Conservation (phyloP, 2,797 vertebrate genomes). For the Caiman crocodilus region DNA sequence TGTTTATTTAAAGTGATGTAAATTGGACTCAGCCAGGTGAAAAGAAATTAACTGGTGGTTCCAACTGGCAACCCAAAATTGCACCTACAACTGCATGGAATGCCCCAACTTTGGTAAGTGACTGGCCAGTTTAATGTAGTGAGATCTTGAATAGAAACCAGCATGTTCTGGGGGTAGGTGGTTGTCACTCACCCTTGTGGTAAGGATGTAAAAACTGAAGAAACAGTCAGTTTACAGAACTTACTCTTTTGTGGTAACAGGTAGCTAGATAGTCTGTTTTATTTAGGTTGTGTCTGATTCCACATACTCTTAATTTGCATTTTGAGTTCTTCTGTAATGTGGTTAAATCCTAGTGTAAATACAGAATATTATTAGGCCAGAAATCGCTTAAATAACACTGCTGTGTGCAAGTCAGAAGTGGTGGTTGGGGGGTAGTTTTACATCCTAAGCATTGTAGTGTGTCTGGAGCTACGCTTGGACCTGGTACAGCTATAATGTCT, state of each 20-base stretch:
- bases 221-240: neutral
- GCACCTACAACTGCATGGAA: constrained; percentile 96
- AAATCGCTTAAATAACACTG: neutral
- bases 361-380: neutral
- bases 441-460: neutral
- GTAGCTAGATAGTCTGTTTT: neutral
- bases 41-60: constrained; percentile 95
- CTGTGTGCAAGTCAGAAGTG: neutral
- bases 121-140: neutral
- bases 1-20: constrained; percentile 88
- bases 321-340: neutral
- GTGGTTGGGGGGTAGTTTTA: rapidly evolving
- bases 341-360: neutral
- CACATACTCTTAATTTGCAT: neutral
- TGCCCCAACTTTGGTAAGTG: constrained; percentile 92
- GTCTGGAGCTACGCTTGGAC: neutral
- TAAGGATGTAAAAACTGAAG: neutral
- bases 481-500: rapidly evolving
- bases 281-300: neutral
- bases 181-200: neutral
- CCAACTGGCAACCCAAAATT: constrained; percentile 95
- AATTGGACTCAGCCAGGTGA: constrained; percentile 97
- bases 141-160: neutral
- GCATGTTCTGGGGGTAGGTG: neutral
- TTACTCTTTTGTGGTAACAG: neutral